These are phyloP conservation scores for Lycorma delicatula DNA, from an alignment of 1,140 invertebrate genomes.

Conservation along the genomic window DNA sequence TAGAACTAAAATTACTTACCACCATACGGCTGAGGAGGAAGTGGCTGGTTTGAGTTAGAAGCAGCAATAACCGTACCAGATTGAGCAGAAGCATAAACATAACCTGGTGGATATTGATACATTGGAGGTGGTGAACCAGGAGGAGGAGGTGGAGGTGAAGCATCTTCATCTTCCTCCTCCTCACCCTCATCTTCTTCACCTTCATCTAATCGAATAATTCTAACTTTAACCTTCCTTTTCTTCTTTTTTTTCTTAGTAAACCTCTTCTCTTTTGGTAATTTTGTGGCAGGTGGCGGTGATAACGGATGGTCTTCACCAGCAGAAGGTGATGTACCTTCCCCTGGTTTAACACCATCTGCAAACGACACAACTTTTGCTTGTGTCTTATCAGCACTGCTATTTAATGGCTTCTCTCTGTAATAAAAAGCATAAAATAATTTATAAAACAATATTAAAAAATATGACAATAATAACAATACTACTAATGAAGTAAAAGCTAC, in stretches of 20 bases:
- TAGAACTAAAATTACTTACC: no score
- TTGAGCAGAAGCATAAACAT: slow-evolving; percentile 1
- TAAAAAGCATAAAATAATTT: neutral
- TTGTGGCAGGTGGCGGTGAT: slow-evolving; percentile 34
- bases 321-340: slow-evolving; percentile 38
- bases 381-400: slow-evolving; percentile 1
- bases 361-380: slow-evolving; percentile 37
- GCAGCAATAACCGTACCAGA: slow-evolving; percentile 1
- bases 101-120: slow-evolving; percentile 15
- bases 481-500: neutral
- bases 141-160: slow-evolving; percentile 25
- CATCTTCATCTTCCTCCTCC: slow-evolving; percentile 23
- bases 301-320: slow-evolving; percentile 38
- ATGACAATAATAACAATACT: no score
- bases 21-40: no score
- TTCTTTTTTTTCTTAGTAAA: slow-evolving; percentile 33
- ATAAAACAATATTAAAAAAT: no score
- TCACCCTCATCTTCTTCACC: slow-evolving; percentile 20
- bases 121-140: slow-evolving; percentile 22
- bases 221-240: slow-evolving; percentile 23
- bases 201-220: slow-evolving; percentile 22
- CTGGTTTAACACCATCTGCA: slow-evolving; percentile 39
- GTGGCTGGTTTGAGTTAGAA: no score
- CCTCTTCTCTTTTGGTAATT: slow-evolving; percentile 32
- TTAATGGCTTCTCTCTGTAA: slow-evolving; percentile 17